Evolutionary conservation across 2,888 invertebrate species (phyloP), one percentile per base, ranked within the genome.

Genomic region (Molanna angustata): DNA sequence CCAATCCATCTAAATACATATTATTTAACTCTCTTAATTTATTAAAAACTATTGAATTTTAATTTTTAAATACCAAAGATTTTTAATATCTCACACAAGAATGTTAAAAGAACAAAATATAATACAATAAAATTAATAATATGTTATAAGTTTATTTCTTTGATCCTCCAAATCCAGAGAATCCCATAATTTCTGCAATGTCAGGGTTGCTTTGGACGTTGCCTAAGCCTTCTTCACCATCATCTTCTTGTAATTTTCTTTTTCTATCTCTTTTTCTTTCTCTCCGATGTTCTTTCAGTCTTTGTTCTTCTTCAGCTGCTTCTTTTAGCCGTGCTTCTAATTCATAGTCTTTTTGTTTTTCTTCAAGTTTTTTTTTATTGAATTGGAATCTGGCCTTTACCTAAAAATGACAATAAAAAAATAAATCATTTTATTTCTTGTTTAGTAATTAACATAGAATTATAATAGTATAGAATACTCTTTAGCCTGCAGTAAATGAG

Each of bases 301-400:
- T 64, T 91, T 91, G 65, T 67, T 98, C 97, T 74, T 98, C 96
- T 73, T 97, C 97, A 60, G 92, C 91, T 4, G 97, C 82, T 71
- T 98, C 97, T 62, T 90, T 86, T 58, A 98, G 80, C 64, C 94
- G 73, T 54, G 90, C 86, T 58, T 94, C 92, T 64, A 98, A 80
- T 71, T 97, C 94, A 69, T 97, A 97, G 67, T 98, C 97, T 65
- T 92, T 91, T 67, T 91, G 92, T 69, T 94, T 94, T 65, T 98
- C 96, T 70, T 95, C 96, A 66, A 88, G 74, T 74, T 96, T 96
- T 64, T 89, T 88, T 72, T 97, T 98, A 68, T 97, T 96, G 20
- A 84, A 68, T 63, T 91, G 88, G 76, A 99, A 96, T 58, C 98
- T 79, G 60, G 91, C 89, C 73, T 93, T 94, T 0, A 90, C 86